Evolutionary conservation across 2,888 invertebrate species (phyloP), one percentile per base, ranked within the genome.

Genomic region (Agriotes lineatus): DNA sequence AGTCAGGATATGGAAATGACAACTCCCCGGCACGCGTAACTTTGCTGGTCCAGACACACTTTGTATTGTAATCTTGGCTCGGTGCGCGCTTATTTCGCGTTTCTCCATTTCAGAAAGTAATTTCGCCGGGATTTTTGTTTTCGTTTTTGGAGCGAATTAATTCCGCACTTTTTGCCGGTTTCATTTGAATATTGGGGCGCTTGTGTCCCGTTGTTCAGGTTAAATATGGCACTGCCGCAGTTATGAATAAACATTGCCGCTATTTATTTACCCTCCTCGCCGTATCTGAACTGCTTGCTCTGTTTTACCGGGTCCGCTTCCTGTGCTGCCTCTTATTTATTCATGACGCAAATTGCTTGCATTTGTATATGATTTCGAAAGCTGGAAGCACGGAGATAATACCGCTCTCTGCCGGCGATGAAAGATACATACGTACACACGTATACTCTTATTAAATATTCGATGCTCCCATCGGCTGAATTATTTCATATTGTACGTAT

Each of bases 201-300:
- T 35, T 39, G 50, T 39, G 37, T 61, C 12, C 48, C 70, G 69
- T 67, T 73, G 67, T 70, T 60, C 52, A 70, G 72, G 75, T 78
- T 78, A 79, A 80, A 78, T 79, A 78, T 75, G 79, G 78, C 72
- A 75, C 75, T 76, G 76, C 75, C 64, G 80, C 78, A 77, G 79
- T 78, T 81, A 82, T 82, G 81, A 81, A 81, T 81, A 81, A 81
- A 82, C 81, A 81, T 81, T 76, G 74, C 74, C 44, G 68, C 73
- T 76, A 80, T 80, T 81, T 80, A 80, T 80, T 79, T 79, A 74
- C 76, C 74, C 72, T 71, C 62, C 44, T 60, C 56, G 56, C 66
- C 67, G 68, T 68, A 54, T 65, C 65, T 52, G 58, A 65, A 59
- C 19, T 66, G 72, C 70, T 72, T 67, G 74, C 72, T 69, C 74